Conservation (phyloP, 1,140 invertebrate species). For the Ceratina calcarata region DNA sequence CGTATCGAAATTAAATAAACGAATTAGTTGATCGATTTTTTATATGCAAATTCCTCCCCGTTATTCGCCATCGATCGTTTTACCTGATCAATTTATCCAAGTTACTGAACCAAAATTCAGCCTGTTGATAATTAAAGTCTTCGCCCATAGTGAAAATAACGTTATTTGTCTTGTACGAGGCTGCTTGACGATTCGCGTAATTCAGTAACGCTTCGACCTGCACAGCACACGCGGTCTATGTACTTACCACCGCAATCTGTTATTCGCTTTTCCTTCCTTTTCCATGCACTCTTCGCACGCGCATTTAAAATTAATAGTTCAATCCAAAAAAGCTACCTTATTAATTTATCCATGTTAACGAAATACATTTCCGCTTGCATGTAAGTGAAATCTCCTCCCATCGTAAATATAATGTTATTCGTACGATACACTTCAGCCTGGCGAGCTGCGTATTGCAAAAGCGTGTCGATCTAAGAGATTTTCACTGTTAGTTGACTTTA, state of each 20-base stretch:
- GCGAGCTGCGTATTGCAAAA: slow-evolving; percentile 64
- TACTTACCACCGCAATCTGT: slow-evolving; percentile 49
- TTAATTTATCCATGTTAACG: slow-evolving; percentile 94
- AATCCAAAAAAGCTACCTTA: slow-evolving; percentile 82
- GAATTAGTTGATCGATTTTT: background rate
- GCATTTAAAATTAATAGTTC: background rate
- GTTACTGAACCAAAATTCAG: slow-evolving; percentile 91
- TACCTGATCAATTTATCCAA: slow-evolving; percentile 94
- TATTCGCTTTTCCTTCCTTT: slow-evolving; percentile 17
- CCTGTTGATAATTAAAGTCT: slow-evolving; percentile 94
- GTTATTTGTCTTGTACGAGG: slow-evolving; percentile 84
- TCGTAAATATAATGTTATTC: slow-evolving; percentile 92
- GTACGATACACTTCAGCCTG: slow-evolving; percentile 83
- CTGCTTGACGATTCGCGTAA: slow-evolving; percentile 75
- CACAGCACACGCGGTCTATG: slow-evolving; percentile 7
- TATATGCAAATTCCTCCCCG: background rate
- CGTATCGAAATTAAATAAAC: background rate
- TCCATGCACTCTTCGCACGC: background rate
- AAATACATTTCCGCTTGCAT: slow-evolving; percentile 92
- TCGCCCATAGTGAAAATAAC: slow-evolving; percentile 95
- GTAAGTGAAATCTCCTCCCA: slow-evolving; percentile 97
- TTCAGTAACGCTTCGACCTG: slow-evolving; percentile 61
- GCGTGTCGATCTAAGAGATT: slow-evolving; percentile 62
- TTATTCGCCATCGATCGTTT: slow-evolving; percentile 12
- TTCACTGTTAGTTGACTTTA: background rate